Evolutionary conservation across 2,888 invertebrate genomes (phyloP).

Genomic region (Sesamia inferens): DNA sequence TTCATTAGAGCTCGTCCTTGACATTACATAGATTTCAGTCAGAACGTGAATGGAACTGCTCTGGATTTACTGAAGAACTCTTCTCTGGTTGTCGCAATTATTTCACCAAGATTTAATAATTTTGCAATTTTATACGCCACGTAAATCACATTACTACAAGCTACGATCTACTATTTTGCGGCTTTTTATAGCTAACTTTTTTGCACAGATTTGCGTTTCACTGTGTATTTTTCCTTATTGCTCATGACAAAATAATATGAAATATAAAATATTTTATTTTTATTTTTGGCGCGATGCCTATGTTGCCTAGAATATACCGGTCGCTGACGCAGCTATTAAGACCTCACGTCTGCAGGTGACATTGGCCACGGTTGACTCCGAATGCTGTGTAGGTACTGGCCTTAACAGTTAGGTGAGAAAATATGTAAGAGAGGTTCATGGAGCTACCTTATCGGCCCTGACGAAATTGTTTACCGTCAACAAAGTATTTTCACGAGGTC

Average conservation of each 20-base stretch:
- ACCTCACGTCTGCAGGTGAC: neutral
- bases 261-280: neutral
- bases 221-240: neutral
- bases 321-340: neutral
- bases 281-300: too few relatives aligned
- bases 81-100: too few relatives aligned
- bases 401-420: slow-evolving; percentile 35
- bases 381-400: neutral
- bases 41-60: neutral
- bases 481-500: slow-evolving; percentile 54
- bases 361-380: neutral
- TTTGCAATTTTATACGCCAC: neutral
- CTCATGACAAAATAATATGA: neutral
- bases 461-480: slow-evolving; percentile 62
- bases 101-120: too few relatives aligned
- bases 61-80: too few relatives aligned
- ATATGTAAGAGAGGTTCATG: slow-evolving; percentile 37
- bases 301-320: neutral
- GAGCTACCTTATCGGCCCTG: slow-evolving; percentile 44
- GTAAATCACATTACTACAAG: too few relatives aligned
- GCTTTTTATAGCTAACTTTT: neutral
- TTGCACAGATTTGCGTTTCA: neutral
- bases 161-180: neutral
- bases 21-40: neutral
- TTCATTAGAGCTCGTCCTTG: neutral